Percentiles rank a stretch among this genome's conserved stretches.
These are phyloP conservation scores for Cosmopolites sordidus DNA, from an alignment of 2,888 invertebrate species.

Conservation along the genomic window DNA sequence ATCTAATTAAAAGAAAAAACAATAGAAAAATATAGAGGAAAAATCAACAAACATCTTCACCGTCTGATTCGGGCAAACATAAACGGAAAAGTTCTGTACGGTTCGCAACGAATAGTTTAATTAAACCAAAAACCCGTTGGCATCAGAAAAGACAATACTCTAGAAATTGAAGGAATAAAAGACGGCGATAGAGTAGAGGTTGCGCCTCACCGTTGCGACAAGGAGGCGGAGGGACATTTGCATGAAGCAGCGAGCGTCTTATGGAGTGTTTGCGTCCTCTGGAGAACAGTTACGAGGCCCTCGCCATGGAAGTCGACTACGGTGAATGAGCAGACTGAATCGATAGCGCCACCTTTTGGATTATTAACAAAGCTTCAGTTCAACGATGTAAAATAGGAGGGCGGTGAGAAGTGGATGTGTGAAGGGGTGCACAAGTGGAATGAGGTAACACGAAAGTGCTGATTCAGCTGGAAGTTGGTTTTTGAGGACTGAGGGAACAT, in stretches of 20 bases:
- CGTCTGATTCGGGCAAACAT: no score
- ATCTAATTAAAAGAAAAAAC: no score
- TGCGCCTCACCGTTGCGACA: neutral
- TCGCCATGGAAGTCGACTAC: neutral
- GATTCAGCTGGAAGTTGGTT: no score
- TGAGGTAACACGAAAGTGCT: neutral
- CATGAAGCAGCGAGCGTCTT: conserved; percentile 11
- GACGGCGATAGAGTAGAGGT: conserved; percentile 14
- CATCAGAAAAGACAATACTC: conserved; percentile 24
- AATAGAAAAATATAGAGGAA: no score
- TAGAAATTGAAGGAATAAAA: conserved; percentile 23
- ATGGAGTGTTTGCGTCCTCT: conserved; percentile 26
- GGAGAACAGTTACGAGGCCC: conserved; percentile 24
- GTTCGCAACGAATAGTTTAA: neutral
- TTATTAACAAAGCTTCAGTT: conserved; percentile 15
- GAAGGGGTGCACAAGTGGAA: neutral
- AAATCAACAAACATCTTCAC: no score
- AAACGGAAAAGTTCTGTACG: no score
- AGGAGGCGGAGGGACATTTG: neutral
- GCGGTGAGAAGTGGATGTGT: conserved; percentile 16
- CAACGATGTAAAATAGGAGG: conserved; percentile 10
- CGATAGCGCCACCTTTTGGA: conserved; percentile 27
- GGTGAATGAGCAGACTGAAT: conserved; percentile 14
- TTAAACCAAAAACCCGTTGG: conserved; percentile 13
- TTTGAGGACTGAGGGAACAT: no score